A percentile compares a stretch with the other conserved stretches of the same genome.
phyloP scores from a whole-genome alignment of 2,888 invertebrate genomes.

The Arrhopalites spinosus region DNA sequence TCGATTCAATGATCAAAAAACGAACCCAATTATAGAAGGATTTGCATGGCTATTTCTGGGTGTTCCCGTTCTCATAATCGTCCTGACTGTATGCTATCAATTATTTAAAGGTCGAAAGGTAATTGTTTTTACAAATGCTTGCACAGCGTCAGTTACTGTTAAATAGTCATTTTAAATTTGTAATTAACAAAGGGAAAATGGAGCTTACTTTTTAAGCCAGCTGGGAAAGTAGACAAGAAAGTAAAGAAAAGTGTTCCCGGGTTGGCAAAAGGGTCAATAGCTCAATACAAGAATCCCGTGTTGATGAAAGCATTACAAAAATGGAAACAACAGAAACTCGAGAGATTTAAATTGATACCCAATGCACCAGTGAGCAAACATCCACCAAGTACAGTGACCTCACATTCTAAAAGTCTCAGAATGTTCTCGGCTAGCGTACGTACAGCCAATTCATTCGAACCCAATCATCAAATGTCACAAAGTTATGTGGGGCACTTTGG shows the following conservation, averaged over 20 bases:
- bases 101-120: background rate
- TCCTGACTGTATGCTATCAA: background rate
- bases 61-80: slow-evolving; percentile 2
- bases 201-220: background rate
- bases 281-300: background rate
- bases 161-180: no score
- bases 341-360: slow-evolving; percentile 7
- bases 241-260: background rate
- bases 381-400: background rate
- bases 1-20: slow-evolving; percentile 7
- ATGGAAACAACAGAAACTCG: slow-evolving; percentile 12
- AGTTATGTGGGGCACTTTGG: background rate
- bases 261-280: background rate
- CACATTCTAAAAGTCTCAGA: background rate
- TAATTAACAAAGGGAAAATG: slow-evolving; percentile 14
- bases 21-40: background rate
- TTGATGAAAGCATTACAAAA: background rate
- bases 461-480: background rate
- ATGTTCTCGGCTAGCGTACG: background rate
- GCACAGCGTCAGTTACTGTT: no score
- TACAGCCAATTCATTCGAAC: background rate
- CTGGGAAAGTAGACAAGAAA: background rate
- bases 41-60: background rate
- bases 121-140: background rate
- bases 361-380: slow-evolving; percentile 8